Evolutionary conservation across 1,140 invertebrate genomes (phyloP).

Genomic region (Philopotamus ludificatus): DNA sequence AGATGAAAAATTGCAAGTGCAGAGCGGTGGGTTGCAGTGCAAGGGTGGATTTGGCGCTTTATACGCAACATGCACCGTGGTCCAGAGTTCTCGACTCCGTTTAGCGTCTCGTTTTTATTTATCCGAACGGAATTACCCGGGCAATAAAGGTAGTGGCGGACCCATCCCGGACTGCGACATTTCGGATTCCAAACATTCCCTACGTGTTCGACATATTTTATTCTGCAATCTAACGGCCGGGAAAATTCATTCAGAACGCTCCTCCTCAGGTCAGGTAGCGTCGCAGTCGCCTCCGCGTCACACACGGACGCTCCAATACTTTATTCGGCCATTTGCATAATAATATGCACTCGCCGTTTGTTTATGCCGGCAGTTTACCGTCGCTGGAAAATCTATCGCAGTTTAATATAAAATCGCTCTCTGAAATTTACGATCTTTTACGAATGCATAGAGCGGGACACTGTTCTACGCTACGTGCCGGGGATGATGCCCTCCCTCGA

Average conservation of each 20-base stretch:
- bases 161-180: background rate
- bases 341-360: conserved; percentile 24
- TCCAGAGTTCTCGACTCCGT: background rate
- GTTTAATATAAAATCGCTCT: too few relatives aligned
- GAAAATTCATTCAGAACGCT: conserved; percentile 5
- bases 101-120: background rate
- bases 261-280: background rate
- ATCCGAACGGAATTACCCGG: background rate
- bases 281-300: background rate
- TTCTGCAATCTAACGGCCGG: background rate
- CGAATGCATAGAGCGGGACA: too few relatives aligned
- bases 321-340: conserved; percentile 24
- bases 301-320: conserved; percentile 6
- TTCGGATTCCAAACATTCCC: conserved; percentile 1
- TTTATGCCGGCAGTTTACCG: too few relatives aligned
- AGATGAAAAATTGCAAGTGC: too few relatives aligned
- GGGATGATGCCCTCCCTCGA: too few relatives aligned
- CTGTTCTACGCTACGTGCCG: too few relatives aligned
- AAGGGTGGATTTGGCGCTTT: too few relatives aligned
- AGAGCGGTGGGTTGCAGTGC: too few relatives aligned
- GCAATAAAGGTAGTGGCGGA: background rate
- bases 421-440: too few relatives aligned
- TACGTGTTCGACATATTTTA: conserved; percentile 11
- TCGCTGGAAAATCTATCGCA: too few relatives aligned
- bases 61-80: too few relatives aligned